Conservation (phyloP, 2,797 vertebrate genomes). For the Galaxias olidus region DNA sequence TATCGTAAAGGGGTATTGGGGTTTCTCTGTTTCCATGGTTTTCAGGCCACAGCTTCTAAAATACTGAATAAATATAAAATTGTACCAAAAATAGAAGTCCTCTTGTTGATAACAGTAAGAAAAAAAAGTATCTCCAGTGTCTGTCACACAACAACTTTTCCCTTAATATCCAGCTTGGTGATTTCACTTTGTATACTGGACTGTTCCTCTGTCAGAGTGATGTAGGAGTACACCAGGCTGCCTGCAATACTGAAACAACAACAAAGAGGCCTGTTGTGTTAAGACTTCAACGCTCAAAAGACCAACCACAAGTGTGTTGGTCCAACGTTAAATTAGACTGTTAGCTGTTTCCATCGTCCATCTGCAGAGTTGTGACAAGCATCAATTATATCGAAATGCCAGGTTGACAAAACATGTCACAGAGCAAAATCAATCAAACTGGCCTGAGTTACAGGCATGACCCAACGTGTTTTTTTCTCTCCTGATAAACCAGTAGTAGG, state of each 20-base stretch:
- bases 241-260: slow-evolving; percentile 84
- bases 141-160: slow-evolving; percentile 72
- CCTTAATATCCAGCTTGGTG: slow-evolving; percentile 71
- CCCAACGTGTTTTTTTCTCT: slow-evolving; percentile 1
- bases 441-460: slow-evolving; percentile 17
- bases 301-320: background rate
- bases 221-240: slow-evolving; percentile 95
- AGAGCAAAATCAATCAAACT: background rate
- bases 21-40: slow-evolving; percentile 3
- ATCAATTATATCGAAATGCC: background rate
- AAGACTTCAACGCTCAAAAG: background rate
- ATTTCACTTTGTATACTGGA: slow-evolving; percentile 81
- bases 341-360: too few relatives aligned
- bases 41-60: slow-evolving; percentile 19
- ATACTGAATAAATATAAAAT: slow-evolving; percentile 58
- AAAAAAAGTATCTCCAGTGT: slow-evolving; percentile 54
- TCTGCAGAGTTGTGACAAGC: background rate
- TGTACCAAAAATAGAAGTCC: slow-evolving; percentile 54
- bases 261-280: slow-evolving; percentile 18
- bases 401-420: slow-evolving; percentile 8
- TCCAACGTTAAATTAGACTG: too few relatives aligned
- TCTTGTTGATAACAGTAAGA: slow-evolving; percentile 28
- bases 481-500: too few relatives aligned
- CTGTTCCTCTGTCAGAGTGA: slow-evolving; percentile 92
- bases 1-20: background rate